A percentile compares a stretch with the other conserved stretches of the same genome.
phyloP scores from a whole-genome alignment of 2,888 invertebrate species.

The Mimas tiliae region DNA sequence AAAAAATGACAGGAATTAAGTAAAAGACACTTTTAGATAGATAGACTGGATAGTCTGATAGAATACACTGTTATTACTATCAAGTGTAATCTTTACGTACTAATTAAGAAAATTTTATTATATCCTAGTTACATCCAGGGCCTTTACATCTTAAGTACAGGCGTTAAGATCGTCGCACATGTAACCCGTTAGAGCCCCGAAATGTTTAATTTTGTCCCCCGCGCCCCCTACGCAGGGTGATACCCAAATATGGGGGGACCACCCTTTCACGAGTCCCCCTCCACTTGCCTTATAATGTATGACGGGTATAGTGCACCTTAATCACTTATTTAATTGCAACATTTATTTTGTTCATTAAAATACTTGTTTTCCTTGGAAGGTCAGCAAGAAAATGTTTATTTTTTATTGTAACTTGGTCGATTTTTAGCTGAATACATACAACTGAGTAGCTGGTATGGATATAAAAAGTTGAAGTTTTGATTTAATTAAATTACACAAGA shows the following conservation, averaged over 20 bases:
- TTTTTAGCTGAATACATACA: not conserved
- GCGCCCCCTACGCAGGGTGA: slow-evolving; percentile 44
- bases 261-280: slow-evolving; percentile 38
- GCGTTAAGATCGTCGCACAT: slow-evolving; percentile 70
- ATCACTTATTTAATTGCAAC: slow-evolving; percentile 82
- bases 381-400: slow-evolving; percentile 43
- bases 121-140: slow-evolving; percentile 45
- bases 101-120: no score
- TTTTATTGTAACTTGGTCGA: slow-evolving; percentile 29
- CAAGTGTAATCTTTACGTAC: no score
- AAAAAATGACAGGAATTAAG: no score
- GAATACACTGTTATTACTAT: no score
- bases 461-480: no score
- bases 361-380: slow-evolving; percentile 65
- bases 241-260: slow-evolving; percentile 47
- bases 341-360: slow-evolving; percentile 84
- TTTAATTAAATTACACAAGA: not conserved
- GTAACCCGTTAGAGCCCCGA: slow-evolving; percentile 77
- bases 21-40: no score
- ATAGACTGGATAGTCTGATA: no score
- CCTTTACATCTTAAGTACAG: slow-evolving; percentile 43
- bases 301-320: slow-evolving; percentile 79
- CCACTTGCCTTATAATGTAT: slow-evolving; percentile 78
- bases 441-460: not conserved
- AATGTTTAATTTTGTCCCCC: slow-evolving; percentile 81